Evolutionary conservation across 2,113 vertebrate genomes (phyloP), one percentile per base, ranked within the genome.

Genomic region (Synchiropus splendidus): DNA sequence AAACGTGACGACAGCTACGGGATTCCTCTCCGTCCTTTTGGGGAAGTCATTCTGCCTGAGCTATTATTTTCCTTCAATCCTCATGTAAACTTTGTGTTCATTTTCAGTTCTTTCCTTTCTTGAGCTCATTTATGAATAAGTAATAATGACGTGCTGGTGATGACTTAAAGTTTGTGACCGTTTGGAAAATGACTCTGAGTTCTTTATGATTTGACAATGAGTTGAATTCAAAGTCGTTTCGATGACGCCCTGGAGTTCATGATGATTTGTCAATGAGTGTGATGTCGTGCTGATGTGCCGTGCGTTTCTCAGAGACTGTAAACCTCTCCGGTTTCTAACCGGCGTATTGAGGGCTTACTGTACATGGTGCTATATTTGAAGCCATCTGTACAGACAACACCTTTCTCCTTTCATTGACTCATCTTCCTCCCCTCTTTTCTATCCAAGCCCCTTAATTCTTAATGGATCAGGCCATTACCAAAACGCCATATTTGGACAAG

Each of bases 321-420:
- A 61, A 64, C 66, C 64, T 57, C 52, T 67, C 62, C 57, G 67
- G 61, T 62, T 67, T 71, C 49, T 64, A 55, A 67, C 64, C 70
- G 72, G 69, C 62, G 51, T 75, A 55, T 45, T n/a, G 70, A 78
- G 79, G 74, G 76, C 74, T 75, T 50, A 69, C 72, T 69, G 77
- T 74, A 67, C 70, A 77, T 47, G 79, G 79, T 82, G 79, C 79
- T 82, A 82, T 70, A 62, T 75, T 63, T 53, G 63, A 82, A 82
- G 79, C 79, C 79, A 82, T 82, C 65, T 82, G 79, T 78, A 82
- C 74, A 77, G 72, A 73, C 36, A 50, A 58, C 35, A 54, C 51
- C 56, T 50, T 27, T 27, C 21, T 27, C 8, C 21, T 27, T 5
- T 27, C 21, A 27, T 8, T 27, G 21, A 27, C 4, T 27, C 21